Evolutionary conservation across 2,888 invertebrate species (phyloP).

Genomic region (Neoaliturus tenellus): DNA sequence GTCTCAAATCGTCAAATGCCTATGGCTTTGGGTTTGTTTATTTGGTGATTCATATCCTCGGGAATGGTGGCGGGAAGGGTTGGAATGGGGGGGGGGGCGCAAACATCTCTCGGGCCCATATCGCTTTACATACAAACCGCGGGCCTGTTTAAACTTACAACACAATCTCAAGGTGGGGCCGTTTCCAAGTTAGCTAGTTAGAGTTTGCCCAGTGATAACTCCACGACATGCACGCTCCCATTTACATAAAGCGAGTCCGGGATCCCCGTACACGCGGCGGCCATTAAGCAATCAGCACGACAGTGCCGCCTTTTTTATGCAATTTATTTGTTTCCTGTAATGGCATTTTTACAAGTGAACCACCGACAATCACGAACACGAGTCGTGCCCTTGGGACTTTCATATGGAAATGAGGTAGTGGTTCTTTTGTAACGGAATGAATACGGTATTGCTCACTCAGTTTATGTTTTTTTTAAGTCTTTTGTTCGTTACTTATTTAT

Average conservation of each 20-base stretch:
- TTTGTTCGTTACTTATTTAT: no score
- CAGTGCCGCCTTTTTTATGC: constrained; percentile 13
- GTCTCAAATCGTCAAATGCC: no score
- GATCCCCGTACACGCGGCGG: background rate
- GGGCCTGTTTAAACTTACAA: background rate
- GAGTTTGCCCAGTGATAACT: background rate
- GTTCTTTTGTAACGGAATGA: no score
- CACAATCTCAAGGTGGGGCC: background rate
- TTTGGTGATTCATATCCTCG: no score
- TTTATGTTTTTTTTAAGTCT: no score
- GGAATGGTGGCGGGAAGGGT: no score
- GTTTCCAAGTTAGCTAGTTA: constrained; percentile 3
- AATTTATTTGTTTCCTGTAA: constrained; percentile 1
- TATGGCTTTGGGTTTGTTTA: no score
- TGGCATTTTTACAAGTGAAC: background rate
- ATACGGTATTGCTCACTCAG: no score
- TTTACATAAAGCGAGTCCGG: background rate
- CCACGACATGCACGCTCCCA: background rate
- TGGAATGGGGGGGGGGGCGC: no score
- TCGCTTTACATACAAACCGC: no score
- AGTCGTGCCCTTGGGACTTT: background rate
- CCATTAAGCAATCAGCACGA: constrained; percentile 19
- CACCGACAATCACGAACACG: background rate
- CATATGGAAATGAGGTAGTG: background rate
- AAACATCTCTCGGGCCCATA: no score